Percentiles rank a stretch among this genome's conserved stretches.
These are phyloP conservation scores for Henricia sp. DNA, from an alignment of 53 echinoderm and acorn worm species.

Conservation along the genomic window DNA sequence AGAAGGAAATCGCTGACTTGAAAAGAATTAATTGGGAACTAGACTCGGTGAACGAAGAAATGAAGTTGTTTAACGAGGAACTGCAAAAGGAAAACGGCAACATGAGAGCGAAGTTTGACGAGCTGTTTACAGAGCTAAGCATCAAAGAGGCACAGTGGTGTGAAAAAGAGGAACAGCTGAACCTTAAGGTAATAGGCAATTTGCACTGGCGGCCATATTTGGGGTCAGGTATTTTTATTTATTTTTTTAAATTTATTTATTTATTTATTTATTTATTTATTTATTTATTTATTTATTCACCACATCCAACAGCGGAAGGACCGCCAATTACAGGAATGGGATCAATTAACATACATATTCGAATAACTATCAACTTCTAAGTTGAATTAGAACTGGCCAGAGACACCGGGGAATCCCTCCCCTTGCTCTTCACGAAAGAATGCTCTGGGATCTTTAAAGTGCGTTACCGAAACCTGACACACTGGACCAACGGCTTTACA, in stretches of 20 bases:
- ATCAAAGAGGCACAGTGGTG: constrained; percentile 99
- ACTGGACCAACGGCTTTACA: too few species aligned
- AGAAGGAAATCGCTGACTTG: constrained; percentile 69
- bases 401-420: too few species aligned
- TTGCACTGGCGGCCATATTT: not conserved
- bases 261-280: not conserved
- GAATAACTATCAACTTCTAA: too few species aligned
- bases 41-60: constrained; percentile 68
- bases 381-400: too few species aligned
- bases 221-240: not conserved
- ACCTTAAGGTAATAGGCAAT: constrained; percentile 73
- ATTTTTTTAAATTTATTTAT: not conserved
- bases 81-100: constrained; percentile 73
- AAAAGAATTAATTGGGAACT: constrained; percentile 35
- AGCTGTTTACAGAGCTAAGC: constrained; percentile 90
- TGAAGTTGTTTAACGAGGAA: constrained; percentile 58
- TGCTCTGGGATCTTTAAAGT: too few species aligned
- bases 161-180: constrained; percentile 96
- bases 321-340: too few species aligned
- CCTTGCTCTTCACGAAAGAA: too few species aligned
- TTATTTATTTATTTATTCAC: too few species aligned
- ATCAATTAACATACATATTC: too few species aligned
- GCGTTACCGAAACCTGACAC: too few species aligned
- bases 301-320: too few species aligned
- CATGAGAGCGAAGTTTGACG: constrained; percentile 85